Evolutionary conservation across 2,888 invertebrate species (phyloP), one percentile per base, ranked within the genome.

Genomic region (Polietes domitor): DNA sequence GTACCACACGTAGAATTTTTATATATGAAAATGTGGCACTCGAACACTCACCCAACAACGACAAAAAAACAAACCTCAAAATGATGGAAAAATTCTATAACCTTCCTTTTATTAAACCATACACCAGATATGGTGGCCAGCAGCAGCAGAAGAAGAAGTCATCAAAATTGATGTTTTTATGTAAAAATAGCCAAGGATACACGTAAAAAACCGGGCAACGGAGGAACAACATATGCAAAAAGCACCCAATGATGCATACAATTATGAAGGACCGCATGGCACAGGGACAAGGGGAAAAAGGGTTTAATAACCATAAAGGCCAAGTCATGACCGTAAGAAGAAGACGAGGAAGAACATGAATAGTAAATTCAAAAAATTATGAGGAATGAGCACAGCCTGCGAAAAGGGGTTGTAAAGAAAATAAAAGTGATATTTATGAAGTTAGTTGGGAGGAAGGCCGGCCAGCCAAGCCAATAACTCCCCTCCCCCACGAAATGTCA

Each of bases 161-260:
- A 88, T 87, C 87, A 87, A 86, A 86, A 82, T 81, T 82, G 85
- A 86, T 84, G 84, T 82, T 79, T 55, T 70, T 78, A 81, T 81
- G 76, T 58, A 28, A 70, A 76, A 74, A 73, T 72, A 41, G 24
- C 61, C 26, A 87, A 88, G 88, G n/a, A n/a, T 61, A 50, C 68
- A n/a, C 28, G 26, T 55, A 75, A 37, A 53, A 75, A 76, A 12
- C 9, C 55, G 86, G 86, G 86, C 85, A 83, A 80, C 78, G 82
- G 82, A 74, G 74, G 85, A 88, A 55, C 71, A 85, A 89, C 89
- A 89, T 89, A 89, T 90, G 90, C 90, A 90, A 90, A 90, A 79
- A 81, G 76, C 78, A 79, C 78, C 58, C 85, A 82, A 74, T 82
- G 63, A 85, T 85, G 82, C 70, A 82, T 82, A 78, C 83, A 73